Percentiles rank a stretch among this genome's conserved stretches.
Conservation (phyloP, 2,888 invertebrate species). For the Nyleta sp. region DNA sequence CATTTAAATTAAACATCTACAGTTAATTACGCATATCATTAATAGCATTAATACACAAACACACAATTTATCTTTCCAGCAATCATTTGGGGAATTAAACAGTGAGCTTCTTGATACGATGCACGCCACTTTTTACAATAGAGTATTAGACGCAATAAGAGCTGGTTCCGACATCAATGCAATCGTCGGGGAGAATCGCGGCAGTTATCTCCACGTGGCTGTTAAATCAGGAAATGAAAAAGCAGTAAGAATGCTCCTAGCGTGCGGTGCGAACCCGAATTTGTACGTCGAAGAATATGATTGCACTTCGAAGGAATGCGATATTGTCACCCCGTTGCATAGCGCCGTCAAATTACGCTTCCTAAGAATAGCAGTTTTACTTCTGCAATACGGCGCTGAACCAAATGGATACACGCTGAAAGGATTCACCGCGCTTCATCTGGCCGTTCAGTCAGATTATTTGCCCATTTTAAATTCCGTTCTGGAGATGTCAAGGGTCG, state of each 20-base stretch:
- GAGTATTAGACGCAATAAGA: conserved; percentile 2
- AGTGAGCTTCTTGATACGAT: conserved; percentile 1
- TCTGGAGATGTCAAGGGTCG: neutral
- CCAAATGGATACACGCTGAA: neutral
- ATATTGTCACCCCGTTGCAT: conserved; percentile 28
- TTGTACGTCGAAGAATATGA: conserved; percentile 10
- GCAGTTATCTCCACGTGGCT: conserved; percentile 27
- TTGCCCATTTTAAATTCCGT: neutral
- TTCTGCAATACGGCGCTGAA: conserved; percentile 20
- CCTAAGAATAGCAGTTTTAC: conserved; percentile 3
- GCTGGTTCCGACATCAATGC: conserved; percentile 3
- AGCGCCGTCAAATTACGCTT: conserved; percentile 7
- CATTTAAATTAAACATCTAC: no score
- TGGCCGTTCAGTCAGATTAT: conserved; percentile 1
- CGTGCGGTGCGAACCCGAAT: conserved; percentile 25
- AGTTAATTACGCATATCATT: no score
- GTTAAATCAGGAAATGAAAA: conserved; percentile 30
- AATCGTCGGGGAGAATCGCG: neutral
- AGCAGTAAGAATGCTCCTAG: conserved; percentile 11
- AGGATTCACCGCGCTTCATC: conserved; percentile 23
- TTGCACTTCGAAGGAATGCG: neutral
- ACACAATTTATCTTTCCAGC: no score
- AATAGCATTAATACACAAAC: no score
- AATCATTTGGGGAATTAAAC: neutral
- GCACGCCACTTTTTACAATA: neutral